phyloP scores from a whole-genome alignment of 2,113 vertebrate genomes.

The Accipiter virgatus region DNA sequence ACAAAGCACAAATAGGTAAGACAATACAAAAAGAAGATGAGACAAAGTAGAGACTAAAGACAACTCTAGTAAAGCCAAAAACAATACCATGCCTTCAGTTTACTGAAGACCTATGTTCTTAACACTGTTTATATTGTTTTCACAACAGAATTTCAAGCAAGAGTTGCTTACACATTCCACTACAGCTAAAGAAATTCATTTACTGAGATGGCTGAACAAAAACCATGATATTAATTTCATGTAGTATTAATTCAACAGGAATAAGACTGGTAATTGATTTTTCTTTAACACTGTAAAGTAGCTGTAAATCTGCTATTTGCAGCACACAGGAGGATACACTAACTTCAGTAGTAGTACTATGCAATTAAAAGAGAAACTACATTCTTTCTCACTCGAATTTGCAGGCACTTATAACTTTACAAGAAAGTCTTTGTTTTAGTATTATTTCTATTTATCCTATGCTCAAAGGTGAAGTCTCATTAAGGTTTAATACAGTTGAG shows the following conservation, averaged over 20 bases:
- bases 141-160: background rate
- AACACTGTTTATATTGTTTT: background rate
- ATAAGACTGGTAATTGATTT: background rate
- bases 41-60: background rate
- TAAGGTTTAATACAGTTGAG: background rate
- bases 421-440: background rate
- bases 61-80: background rate
- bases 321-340: background rate
- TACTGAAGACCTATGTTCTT: background rate
- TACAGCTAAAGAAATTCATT: background rate
- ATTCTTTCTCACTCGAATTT: conserved; percentile 3
- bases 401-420: background rate
- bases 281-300: background rate
- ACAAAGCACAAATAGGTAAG: background rate
- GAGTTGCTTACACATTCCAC: background rate
- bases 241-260: background rate
- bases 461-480: background rate
- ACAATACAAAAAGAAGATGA: background rate
- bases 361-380: background rate
- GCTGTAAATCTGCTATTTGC: background rate
- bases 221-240: background rate
- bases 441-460: background rate
- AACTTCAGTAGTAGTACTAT: background rate
- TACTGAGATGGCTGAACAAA: background rate
- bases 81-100: background rate